A percentile compares a stretch with the other conserved stretches of the same genome.
Evolutionary conservation across 2,113 vertebrate species (phyloP).

Genomic region (Alethe castanea): DNA sequence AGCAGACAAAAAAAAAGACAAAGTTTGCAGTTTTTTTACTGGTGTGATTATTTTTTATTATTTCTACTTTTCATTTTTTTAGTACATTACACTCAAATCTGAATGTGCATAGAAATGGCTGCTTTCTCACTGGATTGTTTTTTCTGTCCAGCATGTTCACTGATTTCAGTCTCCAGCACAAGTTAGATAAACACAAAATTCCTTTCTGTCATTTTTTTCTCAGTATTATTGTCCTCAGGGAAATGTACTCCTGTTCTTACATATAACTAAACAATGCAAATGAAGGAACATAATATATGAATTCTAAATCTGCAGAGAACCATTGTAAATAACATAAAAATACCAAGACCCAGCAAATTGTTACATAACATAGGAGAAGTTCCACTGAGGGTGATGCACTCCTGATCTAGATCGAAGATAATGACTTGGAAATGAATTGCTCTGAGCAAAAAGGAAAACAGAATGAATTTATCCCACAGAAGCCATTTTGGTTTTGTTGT

Average conservation of each 20-base stretch:
- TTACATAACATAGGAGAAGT: not conserved
- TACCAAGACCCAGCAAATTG: not conserved
- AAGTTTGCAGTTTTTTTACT: not conserved
- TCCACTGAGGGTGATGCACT: not conserved
- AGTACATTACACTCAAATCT: not conserved
- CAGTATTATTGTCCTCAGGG: not conserved
- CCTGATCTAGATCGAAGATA: not conserved
- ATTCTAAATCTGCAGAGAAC: not conserved
- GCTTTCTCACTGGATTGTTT: not conserved
- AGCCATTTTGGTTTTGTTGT: not conserved
- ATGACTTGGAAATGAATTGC: not conserved
- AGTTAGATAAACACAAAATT: not conserved
- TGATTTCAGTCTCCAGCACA: not conserved
- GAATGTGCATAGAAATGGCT: not conserved
- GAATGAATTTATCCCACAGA: not conserved
- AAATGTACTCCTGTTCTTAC: not conserved
- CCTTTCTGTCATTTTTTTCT: not conserved
- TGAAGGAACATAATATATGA: not conserved
- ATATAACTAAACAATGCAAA: not conserved
- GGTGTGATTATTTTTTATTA: fast-evolving
- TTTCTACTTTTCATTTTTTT: not conserved
- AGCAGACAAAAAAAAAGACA: not conserved
- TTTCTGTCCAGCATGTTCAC: not conserved
- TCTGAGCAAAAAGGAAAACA: not conserved
- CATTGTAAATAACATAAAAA: not conserved